Evolutionary conservation across 2,113 vertebrate species (phyloP), one percentile per base, ranked within the genome.

Genomic region (Clarias macrocephalus): DNA sequence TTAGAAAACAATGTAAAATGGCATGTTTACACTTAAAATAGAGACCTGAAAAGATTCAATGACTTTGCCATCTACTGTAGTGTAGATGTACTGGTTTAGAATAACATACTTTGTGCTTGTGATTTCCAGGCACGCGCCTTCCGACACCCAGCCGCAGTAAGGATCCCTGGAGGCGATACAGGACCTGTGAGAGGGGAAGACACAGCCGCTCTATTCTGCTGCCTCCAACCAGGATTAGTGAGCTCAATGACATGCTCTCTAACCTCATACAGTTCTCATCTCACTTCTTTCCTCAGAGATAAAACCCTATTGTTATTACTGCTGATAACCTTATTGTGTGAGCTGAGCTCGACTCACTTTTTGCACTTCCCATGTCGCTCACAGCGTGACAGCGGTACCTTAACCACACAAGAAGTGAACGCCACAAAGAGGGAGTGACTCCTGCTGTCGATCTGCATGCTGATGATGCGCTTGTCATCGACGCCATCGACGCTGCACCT

Each of bases 121-220:
- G 87, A 99, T 94, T 88, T 97, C 96, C 62, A 83, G 94, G 90
- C 98, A 99, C 5, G 92, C 90, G 83, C 96, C 97, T 82, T 99
- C 97, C 85, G 96, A 96, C 87, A 97, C 92, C 98, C 98, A 99
- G 84, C 98, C 98, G 0, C 98, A 99, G 88, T 99, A 99, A 0
- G 98, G 98, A 91, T 99, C 98, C 94, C 98, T 96, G 94, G 98
- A 98, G 2, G 98, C 98, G 63, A 99, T 97, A 87, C 98, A 99
- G 92, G 97, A 97, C 95, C 98, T 99, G 92, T 42, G 59, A 86
- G 66, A 91, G 81, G 86, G 70, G 87, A 75, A 91, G 76, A 80
- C 57, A 80, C 30, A 81, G 13, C 16, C 28, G 33, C 15, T 60
- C 19, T 72, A 60, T 70, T 56, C 52, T 54, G 25, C 19, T 0